Conservation (phyloP, 2,113 vertebrate species). For the Channa argus region DNA sequence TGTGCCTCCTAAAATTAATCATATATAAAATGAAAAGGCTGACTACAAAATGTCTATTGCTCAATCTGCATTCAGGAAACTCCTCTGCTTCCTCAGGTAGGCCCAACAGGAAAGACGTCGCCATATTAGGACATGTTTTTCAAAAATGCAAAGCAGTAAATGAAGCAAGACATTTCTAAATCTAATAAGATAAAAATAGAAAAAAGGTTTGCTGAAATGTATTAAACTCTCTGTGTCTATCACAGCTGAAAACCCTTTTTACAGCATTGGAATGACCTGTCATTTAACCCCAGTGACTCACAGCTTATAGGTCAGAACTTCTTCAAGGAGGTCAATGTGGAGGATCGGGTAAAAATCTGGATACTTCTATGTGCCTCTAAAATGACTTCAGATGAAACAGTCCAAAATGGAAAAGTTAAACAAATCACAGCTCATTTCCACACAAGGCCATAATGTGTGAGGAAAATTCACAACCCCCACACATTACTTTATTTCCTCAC, state of each 20-base stretch:
- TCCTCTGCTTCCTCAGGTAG: conserved; percentile 59
- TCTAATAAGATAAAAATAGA: not conserved
- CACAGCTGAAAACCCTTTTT: too few species aligned
- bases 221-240: too few species aligned
- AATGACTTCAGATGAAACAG: not conserved
- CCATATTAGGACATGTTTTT: conserved; percentile 26
- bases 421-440: not conserved
- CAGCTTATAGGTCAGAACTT: too few species aligned
- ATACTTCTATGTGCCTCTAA: not conserved
- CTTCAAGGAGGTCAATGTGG: too few species aligned
- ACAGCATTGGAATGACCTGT: too few species aligned
- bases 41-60: not conserved
- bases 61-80: conserved; percentile 61
- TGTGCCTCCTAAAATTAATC: not conserved
- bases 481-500: too few species aligned
- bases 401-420: not conserved
- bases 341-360: too few species aligned
- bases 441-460: not conserved
- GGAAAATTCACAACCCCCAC: not conserved
- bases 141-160: not conserved
- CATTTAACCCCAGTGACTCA: too few species aligned
- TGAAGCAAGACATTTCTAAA: not conserved
- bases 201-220: too few species aligned
- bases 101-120: conserved; percentile 48
- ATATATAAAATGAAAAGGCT: not conserved